Conservation (phyloP, 2,113 vertebrate genomes). For the Perognathus longimembris region DNA sequence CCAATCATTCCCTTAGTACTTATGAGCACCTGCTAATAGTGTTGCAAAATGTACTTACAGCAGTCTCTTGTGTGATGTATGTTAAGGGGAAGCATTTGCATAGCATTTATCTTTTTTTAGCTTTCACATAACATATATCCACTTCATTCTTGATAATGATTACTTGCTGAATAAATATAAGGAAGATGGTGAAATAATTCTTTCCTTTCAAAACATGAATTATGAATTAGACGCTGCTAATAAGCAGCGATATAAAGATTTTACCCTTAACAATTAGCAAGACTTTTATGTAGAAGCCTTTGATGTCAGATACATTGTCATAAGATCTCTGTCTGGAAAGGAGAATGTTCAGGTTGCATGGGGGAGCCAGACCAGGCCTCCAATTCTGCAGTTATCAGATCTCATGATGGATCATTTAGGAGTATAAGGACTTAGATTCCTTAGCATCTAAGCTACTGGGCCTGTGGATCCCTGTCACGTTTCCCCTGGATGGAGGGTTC, state of each 20-base stretch:
- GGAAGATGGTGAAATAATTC: neutral
- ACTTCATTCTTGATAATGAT: neutral
- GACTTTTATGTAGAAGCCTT: neutral
- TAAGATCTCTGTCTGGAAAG: neutral
- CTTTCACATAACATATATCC: neutral
- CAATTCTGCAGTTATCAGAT: neutral
- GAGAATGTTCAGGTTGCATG: too few relatives aligned
- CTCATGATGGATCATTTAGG: neutral
- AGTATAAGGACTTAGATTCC: neutral
- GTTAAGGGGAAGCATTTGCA: neutral
- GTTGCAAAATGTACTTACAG: neutral
- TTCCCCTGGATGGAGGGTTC: neutral
- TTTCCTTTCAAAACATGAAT: conserved; percentile 6
- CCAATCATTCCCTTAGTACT: neutral
- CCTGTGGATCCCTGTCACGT: neutral
- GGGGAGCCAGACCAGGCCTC: too few relatives aligned
- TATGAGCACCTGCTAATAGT: neutral
- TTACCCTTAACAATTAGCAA: neutral
- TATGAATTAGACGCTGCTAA: neutral
- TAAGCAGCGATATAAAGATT: neutral
- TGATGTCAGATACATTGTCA: neutral
- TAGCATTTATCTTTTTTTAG: neutral
- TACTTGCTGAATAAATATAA: conserved; percentile 48
- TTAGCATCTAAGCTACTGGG: neutral
- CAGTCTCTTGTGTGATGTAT: neutral